These are phyloP conservation scores for Varanus komodoensis DNA, from an alignment of 2,113 vertebrate genomes.

Conservation along the genomic window DNA sequence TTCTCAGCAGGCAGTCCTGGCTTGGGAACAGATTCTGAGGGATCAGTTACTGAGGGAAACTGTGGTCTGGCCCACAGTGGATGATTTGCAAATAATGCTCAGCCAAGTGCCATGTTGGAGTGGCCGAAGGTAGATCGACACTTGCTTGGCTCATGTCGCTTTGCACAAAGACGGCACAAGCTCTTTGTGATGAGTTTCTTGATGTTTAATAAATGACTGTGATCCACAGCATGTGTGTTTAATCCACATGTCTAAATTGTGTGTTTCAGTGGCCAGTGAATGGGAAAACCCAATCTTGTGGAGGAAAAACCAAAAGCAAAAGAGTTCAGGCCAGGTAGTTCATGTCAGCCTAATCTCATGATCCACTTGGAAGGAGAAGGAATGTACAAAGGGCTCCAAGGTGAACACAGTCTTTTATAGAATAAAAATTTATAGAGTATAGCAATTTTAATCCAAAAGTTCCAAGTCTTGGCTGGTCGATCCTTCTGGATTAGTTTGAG, in stretches of 20 bases:
- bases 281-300: not conserved
- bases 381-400: not conserved
- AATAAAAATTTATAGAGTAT: not conserved
- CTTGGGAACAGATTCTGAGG: too few relatives aligned
- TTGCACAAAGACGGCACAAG: not conserved
- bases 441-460: not conserved
- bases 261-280: not conserved
- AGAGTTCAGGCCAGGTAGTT: not conserved
- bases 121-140: rapidly evolving
- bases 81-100: too few relatives aligned
- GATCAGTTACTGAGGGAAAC: too few relatives aligned
- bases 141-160: not conserved
- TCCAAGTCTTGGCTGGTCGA: not conserved
- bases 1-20: too few relatives aligned
- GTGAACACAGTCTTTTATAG: not conserved
- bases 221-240: not conserved
- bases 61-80: too few relatives aligned
- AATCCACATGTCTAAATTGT: not conserved
- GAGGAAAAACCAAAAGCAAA: not conserved
- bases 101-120: not conserved
- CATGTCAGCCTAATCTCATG: not conserved
- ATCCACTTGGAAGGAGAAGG: conserved; percentile 4
- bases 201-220: not conserved
- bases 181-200: not conserved
- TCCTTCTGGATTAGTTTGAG: not conserved